Evolutionary conservation across 2,888 invertebrate genomes (phyloP).

Genomic region (Caenorhabditis zanzibari): DNA sequence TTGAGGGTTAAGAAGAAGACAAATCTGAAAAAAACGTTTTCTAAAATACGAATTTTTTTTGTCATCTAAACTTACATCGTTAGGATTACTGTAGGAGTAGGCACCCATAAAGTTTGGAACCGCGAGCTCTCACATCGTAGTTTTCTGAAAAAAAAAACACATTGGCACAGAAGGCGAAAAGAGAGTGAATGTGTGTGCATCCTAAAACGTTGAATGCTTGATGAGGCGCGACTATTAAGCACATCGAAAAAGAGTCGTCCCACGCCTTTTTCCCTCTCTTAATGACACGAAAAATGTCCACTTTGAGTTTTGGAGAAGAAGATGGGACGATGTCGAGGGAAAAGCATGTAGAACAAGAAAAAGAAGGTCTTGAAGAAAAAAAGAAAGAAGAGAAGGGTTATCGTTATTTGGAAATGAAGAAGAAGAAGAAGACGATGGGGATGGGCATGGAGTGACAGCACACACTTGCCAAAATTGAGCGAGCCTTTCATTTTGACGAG

Average conservation of each 20-base stretch:
- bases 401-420: not conserved
- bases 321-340: not conserved
- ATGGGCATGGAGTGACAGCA: slow-evolving; percentile 3
- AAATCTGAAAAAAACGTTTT: too few species aligned
- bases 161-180: slow-evolving; percentile 24
- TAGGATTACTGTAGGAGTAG: not conserved
- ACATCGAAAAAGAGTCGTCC: slow-evolving; percentile 2
- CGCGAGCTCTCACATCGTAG: slow-evolving; percentile 40
- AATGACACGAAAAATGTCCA: slow-evolving; percentile 39
- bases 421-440: slow-evolving; percentile 1
- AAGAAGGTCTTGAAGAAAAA: not conserved
- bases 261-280: slow-evolving; percentile 16
- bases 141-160: slow-evolving; percentile 24
- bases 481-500: not conserved
- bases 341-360: not conserved
- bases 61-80: slow-evolving; percentile 17
- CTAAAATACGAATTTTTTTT: too few species aligned
- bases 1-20: not conserved
- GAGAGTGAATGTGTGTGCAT: slow-evolving; percentile 22
- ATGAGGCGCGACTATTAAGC: slow-evolving; percentile 39
- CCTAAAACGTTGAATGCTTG: slow-evolving; percentile 53
- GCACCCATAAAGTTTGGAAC: slow-evolving; percentile 22
- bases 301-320: slow-evolving; percentile 1
- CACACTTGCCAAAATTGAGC: slow-evolving; percentile 15
- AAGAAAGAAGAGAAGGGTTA: slow-evolving; percentile 1